Base-by-base conservation (phyloP, 2,113 vertebrate species). In the Oryzias melastigma region DNA sequence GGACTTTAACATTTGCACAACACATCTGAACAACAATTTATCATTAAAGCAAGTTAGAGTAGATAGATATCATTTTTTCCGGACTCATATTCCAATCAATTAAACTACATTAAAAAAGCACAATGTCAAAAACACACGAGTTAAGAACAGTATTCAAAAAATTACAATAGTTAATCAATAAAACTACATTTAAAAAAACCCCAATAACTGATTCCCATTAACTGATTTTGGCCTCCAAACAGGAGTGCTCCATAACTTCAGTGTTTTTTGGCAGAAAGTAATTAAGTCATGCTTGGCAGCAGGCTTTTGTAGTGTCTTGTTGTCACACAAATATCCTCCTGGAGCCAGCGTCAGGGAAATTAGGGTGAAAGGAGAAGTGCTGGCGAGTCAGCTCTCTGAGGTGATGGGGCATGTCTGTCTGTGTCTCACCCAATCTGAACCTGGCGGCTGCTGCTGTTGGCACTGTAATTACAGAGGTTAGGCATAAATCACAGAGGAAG, bases 361-460 rank as follows among this genome's bases (percentile, higher is more conserved):
- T 80, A 81, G 62, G 56, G 56, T 78, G 71, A 83, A 72, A 78
- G 65, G 81, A 83, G 83, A 85, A 35, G 50, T 79, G 73, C 44
- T 72, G 61, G 71, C 20, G 62, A 74, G 67, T 20, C 3, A 40
- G 61, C 65, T 22, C 65, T 80, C 58, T 69, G 62, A 78, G 83
- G 84, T 88, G 74, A 79, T 77, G 74, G 83, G 83, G 71, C 85
- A 85, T 82, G 85, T 84, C 77, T 82, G 85, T 84, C 78, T 80
- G 85, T 80, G 57, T 87, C 57, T 87, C 76, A 82, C 80, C 84
- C 78, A 49, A 65, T 46, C 77, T 87, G 58, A 90, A 85, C 78
- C 75, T 83, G 81, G 80, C 12, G 67, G 64, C 80, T 80, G 63
- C 75, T 72, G 77, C 15, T 47, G 68, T 78, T 83, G 77, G 80